Conservation (phyloP, 2,113 vertebrate species). For the Elgaria multicarinata region DNA sequence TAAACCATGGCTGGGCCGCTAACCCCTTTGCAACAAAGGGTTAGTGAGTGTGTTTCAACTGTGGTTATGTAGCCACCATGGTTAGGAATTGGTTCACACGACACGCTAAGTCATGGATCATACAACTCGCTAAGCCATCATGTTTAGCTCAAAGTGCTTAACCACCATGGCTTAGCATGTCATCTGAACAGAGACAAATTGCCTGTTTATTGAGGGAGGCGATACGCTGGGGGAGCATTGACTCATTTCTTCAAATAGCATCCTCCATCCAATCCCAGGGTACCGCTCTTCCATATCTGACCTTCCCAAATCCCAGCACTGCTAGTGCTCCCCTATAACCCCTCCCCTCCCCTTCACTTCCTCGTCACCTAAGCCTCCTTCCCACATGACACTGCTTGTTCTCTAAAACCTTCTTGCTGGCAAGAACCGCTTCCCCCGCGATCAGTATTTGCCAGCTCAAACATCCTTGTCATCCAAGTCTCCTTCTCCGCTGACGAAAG, state of each 20-base stretch:
- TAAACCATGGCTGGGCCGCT: too few species aligned
- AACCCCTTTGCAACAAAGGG: too few species aligned
- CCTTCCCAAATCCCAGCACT: neutral
- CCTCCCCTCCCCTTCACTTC: neutral
- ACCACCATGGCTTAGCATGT: too few species aligned
- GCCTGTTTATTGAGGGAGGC: neutral
- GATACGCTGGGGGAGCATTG: too few species aligned
- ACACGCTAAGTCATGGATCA: too few species aligned
- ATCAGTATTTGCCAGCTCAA: neutral
- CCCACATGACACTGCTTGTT: neutral
- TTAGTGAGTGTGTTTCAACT: too few species aligned
- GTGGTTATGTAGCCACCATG: too few species aligned
- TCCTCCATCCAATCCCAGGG: neutral
- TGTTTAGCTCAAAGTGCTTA: too few species aligned
- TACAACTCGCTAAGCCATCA: too few species aligned
- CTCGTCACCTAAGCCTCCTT: neutral
- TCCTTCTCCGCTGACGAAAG: neutral
- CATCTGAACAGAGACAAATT: neutral
- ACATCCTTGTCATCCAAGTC: neutral
- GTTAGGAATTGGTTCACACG: too few species aligned
- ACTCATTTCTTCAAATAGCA: neutral
- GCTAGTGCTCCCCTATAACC: neutral
- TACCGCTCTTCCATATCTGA: neutral
- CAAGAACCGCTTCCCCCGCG: neutral
- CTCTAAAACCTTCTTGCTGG: neutral